These are phyloP conservation scores for Scaptomyza graminum DNA, from an alignment of 1,140 invertebrate genomes.

Conservation along the genomic window DNA sequence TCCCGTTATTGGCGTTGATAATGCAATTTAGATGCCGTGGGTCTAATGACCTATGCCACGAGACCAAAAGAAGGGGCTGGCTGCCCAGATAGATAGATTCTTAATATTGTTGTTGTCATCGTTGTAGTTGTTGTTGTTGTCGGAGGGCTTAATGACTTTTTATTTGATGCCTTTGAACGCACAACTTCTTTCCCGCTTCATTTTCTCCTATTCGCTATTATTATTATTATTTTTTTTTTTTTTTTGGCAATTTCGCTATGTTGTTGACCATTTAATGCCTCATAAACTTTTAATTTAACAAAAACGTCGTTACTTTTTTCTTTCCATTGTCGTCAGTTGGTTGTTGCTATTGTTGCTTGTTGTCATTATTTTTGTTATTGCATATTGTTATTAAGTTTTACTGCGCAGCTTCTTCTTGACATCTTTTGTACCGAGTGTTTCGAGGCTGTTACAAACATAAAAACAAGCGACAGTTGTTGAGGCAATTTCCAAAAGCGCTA, in stretches of 20 bases:
- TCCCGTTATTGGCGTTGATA: conserved; percentile 78
- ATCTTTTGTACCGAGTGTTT: conserved; percentile 12
- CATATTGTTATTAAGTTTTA: conserved; percentile 68
- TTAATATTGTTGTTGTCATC: conserved; percentile 60
- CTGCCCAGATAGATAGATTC: conserved; percentile 8
- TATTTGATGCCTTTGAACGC: conserved; percentile 56
- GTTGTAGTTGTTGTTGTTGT: conserved; percentile 26
- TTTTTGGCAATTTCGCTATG: conserved; percentile 77
- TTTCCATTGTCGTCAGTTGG: conserved; percentile 27
- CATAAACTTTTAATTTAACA: conserved; percentile 82
- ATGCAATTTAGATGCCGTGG: conserved; percentile 73
- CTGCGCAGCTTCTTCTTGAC: conserved; percentile 30
- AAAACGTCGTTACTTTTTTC: conserved; percentile 73
- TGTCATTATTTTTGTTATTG: conserved; percentile 39
- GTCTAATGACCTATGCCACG: conserved; percentile 75
- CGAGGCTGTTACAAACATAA: conserved; percentile 10
- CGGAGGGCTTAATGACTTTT: conserved; percentile 75
- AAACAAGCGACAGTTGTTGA: conserved; percentile 70
- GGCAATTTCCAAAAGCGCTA: conserved; percentile 49
- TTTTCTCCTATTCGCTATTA: conserved; percentile 40
- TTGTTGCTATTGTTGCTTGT: conserved; percentile 10
- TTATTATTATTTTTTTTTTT: conserved; percentile 38
- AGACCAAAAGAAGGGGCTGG: conserved; percentile 4
- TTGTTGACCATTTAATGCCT: conserved; percentile 80
- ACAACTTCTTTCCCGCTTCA: conserved; percentile 25